A percentile compares a stretch with the other conserved stretches of the same genome.
Evolutionary conservation across 1,140 invertebrate species (phyloP).

Genomic region (Drosophila chauvacae): DNA sequence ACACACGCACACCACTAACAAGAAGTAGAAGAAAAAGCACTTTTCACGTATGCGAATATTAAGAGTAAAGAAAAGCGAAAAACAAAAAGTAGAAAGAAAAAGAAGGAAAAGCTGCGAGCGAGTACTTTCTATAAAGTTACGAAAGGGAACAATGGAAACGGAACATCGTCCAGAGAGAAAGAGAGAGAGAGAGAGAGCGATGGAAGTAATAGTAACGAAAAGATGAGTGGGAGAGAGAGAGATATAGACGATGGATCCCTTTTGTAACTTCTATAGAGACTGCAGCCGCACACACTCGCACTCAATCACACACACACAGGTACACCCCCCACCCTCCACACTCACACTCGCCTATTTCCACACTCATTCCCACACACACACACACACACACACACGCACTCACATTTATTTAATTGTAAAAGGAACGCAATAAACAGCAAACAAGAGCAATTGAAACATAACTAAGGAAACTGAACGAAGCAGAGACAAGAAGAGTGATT

Average conservation of each 20-base stretch:
- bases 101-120: slow-evolving; percentile 48
- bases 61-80: slow-evolving; percentile 32
- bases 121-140: slow-evolving; percentile 84
- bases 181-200: slow-evolving; percentile 7
- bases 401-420: slow-evolving; percentile 76
- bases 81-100: slow-evolving; percentile 34
- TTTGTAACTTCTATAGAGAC: slow-evolving; percentile 84
- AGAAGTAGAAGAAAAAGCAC: slow-evolving; percentile 40
- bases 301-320: slow-evolving; percentile 34
- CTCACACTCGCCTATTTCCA: slow-evolving; percentile 33
- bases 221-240: slow-evolving; percentile 26
- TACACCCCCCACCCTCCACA: slow-evolving; percentile 2
- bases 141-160: slow-evolving; percentile 49
- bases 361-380: slow-evolving; percentile 33
- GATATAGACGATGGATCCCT: slow-evolving; percentile 55
- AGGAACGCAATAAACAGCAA: slow-evolving; percentile 61
- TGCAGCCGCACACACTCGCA: slow-evolving; percentile 62
- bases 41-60: slow-evolving; percentile 57
- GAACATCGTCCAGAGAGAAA: slow-evolving; percentile 18
- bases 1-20: slow-evolving; percentile 18
- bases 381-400: slow-evolving; percentile 38
- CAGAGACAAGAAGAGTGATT: slow-evolving; percentile 67
- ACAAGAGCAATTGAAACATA: slow-evolving; percentile 47
- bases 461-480: slow-evolving; percentile 46
- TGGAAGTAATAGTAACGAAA: not conserved